A percentile compares a stretch with the other conserved stretches of the same genome.
These are phyloP conservation scores for Trinorchestia longiramus DNA, from an alignment of 1,140 invertebrate genomes.

Conservation along the genomic window DNA sequence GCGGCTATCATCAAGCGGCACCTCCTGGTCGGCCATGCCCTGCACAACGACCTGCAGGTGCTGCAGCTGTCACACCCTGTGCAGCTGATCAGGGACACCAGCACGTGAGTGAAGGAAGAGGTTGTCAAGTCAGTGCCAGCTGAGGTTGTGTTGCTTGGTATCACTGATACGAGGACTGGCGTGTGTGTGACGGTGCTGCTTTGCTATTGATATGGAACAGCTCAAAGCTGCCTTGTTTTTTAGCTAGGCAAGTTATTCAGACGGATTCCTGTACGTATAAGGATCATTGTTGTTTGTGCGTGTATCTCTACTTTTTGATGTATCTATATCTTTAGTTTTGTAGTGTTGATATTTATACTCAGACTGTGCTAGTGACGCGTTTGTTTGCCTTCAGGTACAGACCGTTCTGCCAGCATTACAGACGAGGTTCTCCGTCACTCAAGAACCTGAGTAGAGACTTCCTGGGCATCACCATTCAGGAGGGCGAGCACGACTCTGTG, in stretches of 20 bases:
- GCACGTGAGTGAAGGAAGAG: neutral
- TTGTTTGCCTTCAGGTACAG: neutral
- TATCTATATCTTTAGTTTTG: neutral
- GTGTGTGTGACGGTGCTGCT: neutral
- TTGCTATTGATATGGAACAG: neutral
- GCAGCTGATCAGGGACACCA: slow-evolving; percentile 3
- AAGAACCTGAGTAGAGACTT: slow-evolving; percentile 5
- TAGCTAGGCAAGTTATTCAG: too few relatives aligned
- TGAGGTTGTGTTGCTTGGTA: neutral
- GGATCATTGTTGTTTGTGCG: neutral
- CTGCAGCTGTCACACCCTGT: neutral
- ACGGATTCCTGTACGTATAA: neutral
- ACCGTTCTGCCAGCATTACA: neutral
- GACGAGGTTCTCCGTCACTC: neutral
- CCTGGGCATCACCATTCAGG: neutral
- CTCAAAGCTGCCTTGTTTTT: too few relatives aligned
- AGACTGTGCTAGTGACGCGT: neutral
- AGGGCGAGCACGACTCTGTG: slow-evolving; percentile 35
- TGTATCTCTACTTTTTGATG: neutral
- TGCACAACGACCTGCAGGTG: neutral
- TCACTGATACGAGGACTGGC: neutral
- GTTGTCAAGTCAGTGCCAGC: neutral
- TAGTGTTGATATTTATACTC: neutral
- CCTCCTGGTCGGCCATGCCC: slow-evolving; percentile 22
- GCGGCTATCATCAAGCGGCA: neutral